Evolutionary conservation across 1,140 invertebrate species (phyloP).

Genomic region (Alviniconcha marisindica): DNA sequence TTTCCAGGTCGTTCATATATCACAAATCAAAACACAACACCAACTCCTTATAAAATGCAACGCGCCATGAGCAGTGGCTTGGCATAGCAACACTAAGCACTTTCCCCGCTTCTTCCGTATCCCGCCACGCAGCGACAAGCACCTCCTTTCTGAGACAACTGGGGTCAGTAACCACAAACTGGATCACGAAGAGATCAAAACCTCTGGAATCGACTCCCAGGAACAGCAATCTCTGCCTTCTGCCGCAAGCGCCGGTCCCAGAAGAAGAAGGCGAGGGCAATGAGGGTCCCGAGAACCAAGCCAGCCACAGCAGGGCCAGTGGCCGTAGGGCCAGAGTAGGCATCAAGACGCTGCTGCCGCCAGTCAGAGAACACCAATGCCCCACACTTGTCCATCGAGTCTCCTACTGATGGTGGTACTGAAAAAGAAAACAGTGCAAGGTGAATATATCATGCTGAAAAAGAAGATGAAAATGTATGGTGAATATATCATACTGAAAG

Average conservation of each 20-base stretch:
- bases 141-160: no score
- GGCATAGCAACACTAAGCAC: no score
- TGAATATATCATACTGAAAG: no score
- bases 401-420: not conserved
- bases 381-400: conserved; percentile 32
- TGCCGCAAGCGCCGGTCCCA: conserved; percentile 42
- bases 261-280: conserved; percentile 34
- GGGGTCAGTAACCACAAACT: no score
- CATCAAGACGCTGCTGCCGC: conserved; percentile 34
- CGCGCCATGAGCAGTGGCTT: no score
- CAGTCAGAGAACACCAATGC: conserved; percentile 39
- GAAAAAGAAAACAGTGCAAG: not conserved
- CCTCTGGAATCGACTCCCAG: conserved; percentile 31
- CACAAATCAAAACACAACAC: no score
- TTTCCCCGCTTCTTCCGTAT: no score
- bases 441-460: not conserved
- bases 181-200: no score
- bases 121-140: no score
- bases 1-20: no score
- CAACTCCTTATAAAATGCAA: no score
- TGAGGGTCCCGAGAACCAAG: conserved; percentile 33
- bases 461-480: not conserved
- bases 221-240: conserved; percentile 22
- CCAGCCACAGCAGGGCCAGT: conserved; percentile 44
- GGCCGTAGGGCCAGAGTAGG: conserved; percentile 33